Evolutionary conservation across 1,140 invertebrate genomes (phyloP).

Genomic region (Rhyzopertha dominica): DNA sequence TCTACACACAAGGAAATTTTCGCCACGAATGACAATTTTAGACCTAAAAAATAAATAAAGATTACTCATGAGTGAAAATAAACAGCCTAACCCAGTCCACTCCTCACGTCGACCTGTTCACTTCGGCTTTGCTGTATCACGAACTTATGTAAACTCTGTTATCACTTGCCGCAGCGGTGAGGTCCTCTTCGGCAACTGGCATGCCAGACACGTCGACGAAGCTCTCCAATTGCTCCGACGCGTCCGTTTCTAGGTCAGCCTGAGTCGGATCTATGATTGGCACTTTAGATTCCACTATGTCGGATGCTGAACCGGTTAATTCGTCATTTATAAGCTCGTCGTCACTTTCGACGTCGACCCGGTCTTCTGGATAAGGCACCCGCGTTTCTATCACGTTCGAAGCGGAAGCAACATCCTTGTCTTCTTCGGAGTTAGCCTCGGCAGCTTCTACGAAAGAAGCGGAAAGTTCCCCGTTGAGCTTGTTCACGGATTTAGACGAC

Average conservation of each 20-base stretch:
- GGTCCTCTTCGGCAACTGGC: conserved; percentile 20
- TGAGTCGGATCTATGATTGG: conserved; percentile 31
- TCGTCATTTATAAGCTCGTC: conserved; percentile 9
- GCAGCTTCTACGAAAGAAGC: conserved; percentile 78
- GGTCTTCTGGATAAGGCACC: conserved; percentile 23
- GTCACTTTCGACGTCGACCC: conserved; percentile 18
- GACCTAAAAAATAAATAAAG: no score
- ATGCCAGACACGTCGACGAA: conserved; percentile 35
- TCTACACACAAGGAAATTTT: no score
- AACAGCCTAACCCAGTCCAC: no score
- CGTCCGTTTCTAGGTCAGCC: conserved; percentile 22
- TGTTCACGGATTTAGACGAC: conserved; percentile 59
- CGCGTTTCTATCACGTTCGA: conserved; percentile 12
- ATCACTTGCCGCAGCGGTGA: conserved; percentile 18
- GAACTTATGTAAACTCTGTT: conserved; percentile 49
- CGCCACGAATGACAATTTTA: no score
- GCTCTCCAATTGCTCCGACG: conserved; percentile 31
- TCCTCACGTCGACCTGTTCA: no score
- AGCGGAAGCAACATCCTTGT: conserved; percentile 8
- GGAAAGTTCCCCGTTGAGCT: conserved; percentile 68
- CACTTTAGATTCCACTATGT: conserved; percentile 28
- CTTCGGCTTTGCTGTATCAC: conserved; percentile 46
- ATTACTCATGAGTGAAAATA: no score
- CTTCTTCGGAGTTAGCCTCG: conserved; percentile 53
- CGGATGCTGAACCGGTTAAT: conserved; percentile 24